Percentiles rank a stretch among this genome's conserved stretches.
Evolutionary conservation across 2,888 invertebrate species (phyloP).

Genomic region (Ochropleura plecta): DNA sequence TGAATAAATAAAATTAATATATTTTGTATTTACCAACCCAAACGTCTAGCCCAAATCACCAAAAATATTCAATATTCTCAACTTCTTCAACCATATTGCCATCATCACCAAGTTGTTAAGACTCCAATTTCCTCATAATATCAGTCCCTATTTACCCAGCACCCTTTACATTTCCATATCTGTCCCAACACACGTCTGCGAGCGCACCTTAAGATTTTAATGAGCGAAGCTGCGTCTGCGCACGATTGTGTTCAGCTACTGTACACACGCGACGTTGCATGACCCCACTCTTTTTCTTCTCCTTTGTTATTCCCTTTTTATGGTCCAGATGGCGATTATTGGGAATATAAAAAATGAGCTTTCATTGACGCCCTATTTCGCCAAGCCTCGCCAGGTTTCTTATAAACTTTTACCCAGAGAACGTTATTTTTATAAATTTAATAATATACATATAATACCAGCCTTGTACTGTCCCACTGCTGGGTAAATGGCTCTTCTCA

Average conservation of each 20-base stretch:
- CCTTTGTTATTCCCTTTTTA: slow-evolving; percentile 69
- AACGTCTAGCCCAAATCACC: not conserved
- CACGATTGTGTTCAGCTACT: slow-evolving; percentile 74
- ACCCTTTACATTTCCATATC: slow-evolving; percentile 60
- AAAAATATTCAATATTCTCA: not conserved
- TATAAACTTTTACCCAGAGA: slow-evolving; percentile 33
- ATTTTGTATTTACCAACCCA: not conserved
- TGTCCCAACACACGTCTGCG: slow-evolving; percentile 55
- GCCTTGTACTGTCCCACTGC: too few species aligned
- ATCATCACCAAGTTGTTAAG: slow-evolving; percentile 1
- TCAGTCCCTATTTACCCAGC: slow-evolving; percentile 31
- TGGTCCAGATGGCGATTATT: slow-evolving; percentile 60
- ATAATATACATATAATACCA: too few species aligned
- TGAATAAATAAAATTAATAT: too few species aligned
- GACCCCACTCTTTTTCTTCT: slow-evolving; percentile 74
- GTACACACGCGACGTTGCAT: slow-evolving; percentile 88
- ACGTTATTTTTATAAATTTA: slow-evolving; percentile 18
- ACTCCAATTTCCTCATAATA: slow-evolving; percentile 32
- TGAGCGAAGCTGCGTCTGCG: slow-evolving; percentile 61
- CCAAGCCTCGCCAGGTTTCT: slow-evolving; percentile 29
- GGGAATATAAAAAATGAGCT: slow-evolving; percentile 57
- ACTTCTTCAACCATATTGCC: too few species aligned
- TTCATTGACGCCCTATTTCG: slow-evolving; percentile 53
- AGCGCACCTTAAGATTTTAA: slow-evolving; percentile 68
- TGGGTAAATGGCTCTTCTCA: too few species aligned